Evolutionary conservation across 2,888 invertebrate genomes (phyloP), one percentile per base, ranked within the genome.

Genomic region (Metopia argyrocephala): DNA sequence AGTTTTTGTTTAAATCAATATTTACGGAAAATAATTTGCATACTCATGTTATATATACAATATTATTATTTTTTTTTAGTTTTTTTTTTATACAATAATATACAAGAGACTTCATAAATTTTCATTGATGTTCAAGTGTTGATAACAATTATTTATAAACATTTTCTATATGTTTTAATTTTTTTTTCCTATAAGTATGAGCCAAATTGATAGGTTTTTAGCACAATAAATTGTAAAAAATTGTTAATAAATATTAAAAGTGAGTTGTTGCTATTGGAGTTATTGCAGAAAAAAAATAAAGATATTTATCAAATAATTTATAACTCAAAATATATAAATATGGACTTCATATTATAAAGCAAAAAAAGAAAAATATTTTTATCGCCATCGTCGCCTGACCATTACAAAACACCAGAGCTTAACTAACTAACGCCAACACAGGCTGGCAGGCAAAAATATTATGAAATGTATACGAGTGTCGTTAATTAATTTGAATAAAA

Each of bases 251-350:
- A 78, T 71, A 54, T 65, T 56, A 56, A 56, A 27, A 56, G 18
- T 38, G 61, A 45, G 20, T 28, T 9, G 68, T 23, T 62, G 68
- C 61, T 66, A 57, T 31, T 57, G n/a, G n/a, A n/a, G 12, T 38
- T 38, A 15, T 7, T 38, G 56, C n/a, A 18, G 52, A 54, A 12
- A 59, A 78, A 61, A 54, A 66, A 48, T n/a, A n/a, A n/a, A n/a
- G n/a, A 70, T 76, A 66, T 71, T 65, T 66, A 78, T 70, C 76
- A 71, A 61, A 66, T 71, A 71, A 78, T 78, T 78, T 78, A 71
- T 61, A 76, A 69, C 59, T 71, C 52, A 61, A 61, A 52, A 65
- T 56, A n/a, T 56, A 56, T 12, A 57, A n/a, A n/a, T 18, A 31
- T 50, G 27, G 45, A 61, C 50, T 70, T 57, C 52, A 65, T 38